Evolutionary conservation across 2,113 vertebrate species (phyloP).

Genomic region (Tamias sibiricus): DNA sequence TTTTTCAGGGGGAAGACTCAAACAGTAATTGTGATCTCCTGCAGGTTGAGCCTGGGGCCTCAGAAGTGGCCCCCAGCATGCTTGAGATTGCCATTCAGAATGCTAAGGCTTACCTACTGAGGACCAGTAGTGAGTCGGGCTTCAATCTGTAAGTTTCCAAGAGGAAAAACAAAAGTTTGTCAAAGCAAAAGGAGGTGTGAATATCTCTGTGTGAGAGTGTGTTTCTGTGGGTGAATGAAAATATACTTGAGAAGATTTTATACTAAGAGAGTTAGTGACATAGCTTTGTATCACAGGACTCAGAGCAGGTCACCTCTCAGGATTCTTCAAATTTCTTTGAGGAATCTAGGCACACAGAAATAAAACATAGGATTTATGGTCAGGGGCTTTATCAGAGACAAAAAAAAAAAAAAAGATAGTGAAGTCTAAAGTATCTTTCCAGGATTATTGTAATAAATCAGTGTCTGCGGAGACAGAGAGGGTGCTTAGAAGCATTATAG

Average conservation of each 20-base stretch:
- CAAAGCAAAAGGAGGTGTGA: neutral
- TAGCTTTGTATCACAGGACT: neutral
- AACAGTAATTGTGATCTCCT: conserved; percentile 37
- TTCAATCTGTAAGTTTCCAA: conserved; percentile 91
- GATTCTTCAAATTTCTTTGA: neutral
- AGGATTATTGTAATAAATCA: neutral
- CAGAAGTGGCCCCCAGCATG: conserved; percentile 25
- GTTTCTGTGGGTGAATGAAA: neutral
- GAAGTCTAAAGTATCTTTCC: neutral
- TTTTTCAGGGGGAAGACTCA: conserved; percentile 72
- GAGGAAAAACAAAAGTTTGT: neutral
- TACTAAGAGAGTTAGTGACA: neutral
- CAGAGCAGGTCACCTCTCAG: neutral
- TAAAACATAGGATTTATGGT: conserved; percentile 7
- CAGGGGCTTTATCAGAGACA: neutral
- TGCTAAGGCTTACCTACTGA: conserved; percentile 90
- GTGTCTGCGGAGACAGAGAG: neutral
- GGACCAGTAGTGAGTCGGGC: conserved; percentile 86
- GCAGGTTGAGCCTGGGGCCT: neutral
- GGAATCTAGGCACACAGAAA: neutral
- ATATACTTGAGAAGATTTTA: neutral
- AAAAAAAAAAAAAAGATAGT: neutral
- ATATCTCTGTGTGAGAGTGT: neutral
- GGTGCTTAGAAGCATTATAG: too few species aligned
- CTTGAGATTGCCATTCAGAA: conserved; percentile 81